Conservation (phyloP, 2,113 vertebrate species). For the Chiloscyllium plagiosum region DNA sequence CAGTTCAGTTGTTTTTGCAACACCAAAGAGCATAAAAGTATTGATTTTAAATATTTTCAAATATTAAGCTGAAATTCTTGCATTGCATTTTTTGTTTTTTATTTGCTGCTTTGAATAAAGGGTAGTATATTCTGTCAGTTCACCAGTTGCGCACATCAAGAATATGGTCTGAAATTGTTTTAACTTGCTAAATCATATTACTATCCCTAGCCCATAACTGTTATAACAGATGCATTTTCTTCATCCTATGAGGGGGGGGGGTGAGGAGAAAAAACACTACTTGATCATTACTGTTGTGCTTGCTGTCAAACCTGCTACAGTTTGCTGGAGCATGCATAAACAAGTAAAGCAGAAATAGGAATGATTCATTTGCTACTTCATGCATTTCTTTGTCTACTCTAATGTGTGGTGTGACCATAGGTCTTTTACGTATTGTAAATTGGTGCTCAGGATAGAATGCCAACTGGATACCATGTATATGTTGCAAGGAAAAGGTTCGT, state of each 20-base stretch:
- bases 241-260: not conserved
- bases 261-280: not conserved
- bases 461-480: not conserved
- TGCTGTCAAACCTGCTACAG: not conserved
- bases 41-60: not conserved
- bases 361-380: not conserved
- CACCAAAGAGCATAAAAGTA: too few species aligned
- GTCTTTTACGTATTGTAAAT: not conserved
- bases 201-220: not conserved
- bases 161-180: not conserved
- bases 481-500: too few species aligned
- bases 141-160: not conserved
- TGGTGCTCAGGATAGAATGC: not conserved
- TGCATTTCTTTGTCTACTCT: not conserved
- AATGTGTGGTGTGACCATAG: not conserved
- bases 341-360: too few species aligned
- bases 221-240: not conserved
- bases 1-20: not conserved
- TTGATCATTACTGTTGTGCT: not conserved
- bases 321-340: too few species aligned
- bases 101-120: not conserved
- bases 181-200: too few species aligned
- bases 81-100: not conserved
- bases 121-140: not conserved
- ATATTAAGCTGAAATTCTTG: slow-evolving; percentile 2